These are phyloP conservation scores for Acromyrmex charruanus DNA, from an alignment of 1,140 invertebrate species.

Conservation along the genomic window DNA sequence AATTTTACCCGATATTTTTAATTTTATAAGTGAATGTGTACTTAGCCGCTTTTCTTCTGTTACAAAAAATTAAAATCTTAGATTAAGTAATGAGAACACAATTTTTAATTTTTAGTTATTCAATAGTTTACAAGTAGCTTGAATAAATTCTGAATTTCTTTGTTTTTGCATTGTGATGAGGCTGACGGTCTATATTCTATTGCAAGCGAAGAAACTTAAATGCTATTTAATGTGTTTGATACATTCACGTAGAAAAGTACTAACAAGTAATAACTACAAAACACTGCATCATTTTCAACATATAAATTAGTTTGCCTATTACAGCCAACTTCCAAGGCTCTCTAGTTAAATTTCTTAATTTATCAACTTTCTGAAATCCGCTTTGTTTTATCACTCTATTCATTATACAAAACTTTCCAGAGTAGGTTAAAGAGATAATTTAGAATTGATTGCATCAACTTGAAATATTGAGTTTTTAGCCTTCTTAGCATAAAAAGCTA, in stretches of 20 bases:
- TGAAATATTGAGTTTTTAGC: background rate
- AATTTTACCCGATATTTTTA: background rate
- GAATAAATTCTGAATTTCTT: background rate
- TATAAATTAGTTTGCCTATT: background rate
- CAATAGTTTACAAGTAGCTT: background rate
- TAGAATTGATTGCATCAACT: constrained; percentile 15
- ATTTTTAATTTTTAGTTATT: background rate
- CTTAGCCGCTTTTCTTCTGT: background rate
- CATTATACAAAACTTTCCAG: background rate
- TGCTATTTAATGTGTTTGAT: constrained; percentile 55
- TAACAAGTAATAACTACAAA: background rate
- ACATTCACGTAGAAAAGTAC: background rate
- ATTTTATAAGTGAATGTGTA: background rate
- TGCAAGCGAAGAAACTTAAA: constrained; percentile 57
- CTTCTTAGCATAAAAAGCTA: background rate
- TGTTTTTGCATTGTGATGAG: background rate
- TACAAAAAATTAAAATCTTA: background rate
- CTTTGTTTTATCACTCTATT: background rate
- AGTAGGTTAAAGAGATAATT: constrained; percentile 9
- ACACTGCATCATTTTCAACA: background rate
- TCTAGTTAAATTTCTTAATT: background rate
- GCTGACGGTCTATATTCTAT: constrained; percentile 17
- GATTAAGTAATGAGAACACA: background rate
- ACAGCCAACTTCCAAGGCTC: background rate
- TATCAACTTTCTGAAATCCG: background rate